These are phyloP conservation scores for Epistrophella euchroma DNA, from an alignment of 2,888 invertebrate genomes.

Conservation along the genomic window DNA sequence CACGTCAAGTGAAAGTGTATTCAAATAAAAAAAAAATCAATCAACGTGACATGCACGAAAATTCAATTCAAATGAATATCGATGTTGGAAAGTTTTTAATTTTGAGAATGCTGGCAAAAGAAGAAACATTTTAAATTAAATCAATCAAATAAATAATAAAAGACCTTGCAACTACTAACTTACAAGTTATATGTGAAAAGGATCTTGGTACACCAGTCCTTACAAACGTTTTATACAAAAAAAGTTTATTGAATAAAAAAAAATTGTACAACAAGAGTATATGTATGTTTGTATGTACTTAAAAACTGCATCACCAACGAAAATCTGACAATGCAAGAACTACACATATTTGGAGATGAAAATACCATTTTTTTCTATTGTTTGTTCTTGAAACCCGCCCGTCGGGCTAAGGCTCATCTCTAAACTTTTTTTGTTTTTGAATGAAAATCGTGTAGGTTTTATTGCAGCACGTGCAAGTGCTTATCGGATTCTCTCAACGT, in stretches of 20 bases:
- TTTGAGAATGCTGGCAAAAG: background rate
- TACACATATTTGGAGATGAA: slow-evolving; percentile 4
- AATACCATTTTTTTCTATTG: slow-evolving; percentile 24
- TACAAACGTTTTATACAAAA: background rate
- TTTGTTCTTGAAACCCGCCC: slow-evolving; percentile 1
- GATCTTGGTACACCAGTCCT: slow-evolving; percentile 16
- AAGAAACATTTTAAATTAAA: slow-evolving; percentile 3
- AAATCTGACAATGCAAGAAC: slow-evolving; percentile 53
- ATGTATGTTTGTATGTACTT: slow-evolving; percentile 19
- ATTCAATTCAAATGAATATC: background rate
- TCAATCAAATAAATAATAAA: slow-evolving; percentile 34
- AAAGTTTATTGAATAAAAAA: slow-evolving; percentile 6
- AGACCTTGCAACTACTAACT: slow-evolving; percentile 16
- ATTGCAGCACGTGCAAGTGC: slow-evolving; percentile 46
- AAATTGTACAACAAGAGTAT: slow-evolving; percentile 4
- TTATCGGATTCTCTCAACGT: slow-evolving; percentile 25
- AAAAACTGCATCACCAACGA: slow-evolving; percentile 19
- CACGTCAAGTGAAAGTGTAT: slow-evolving; percentile 67
- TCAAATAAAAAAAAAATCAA: slow-evolving; percentile 46
- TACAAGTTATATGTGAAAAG: slow-evolving; percentile 28
- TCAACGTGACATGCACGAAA: slow-evolving; percentile 35
- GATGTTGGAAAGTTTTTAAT: slow-evolving; percentile 5
- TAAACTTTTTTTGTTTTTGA: slow-evolving; percentile 15
- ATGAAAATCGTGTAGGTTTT: slow-evolving; percentile 38
- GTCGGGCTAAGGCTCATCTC: background rate